Conservation (phyloP, 2,113 vertebrate species). For the Sturnira hondurensis region DNA sequence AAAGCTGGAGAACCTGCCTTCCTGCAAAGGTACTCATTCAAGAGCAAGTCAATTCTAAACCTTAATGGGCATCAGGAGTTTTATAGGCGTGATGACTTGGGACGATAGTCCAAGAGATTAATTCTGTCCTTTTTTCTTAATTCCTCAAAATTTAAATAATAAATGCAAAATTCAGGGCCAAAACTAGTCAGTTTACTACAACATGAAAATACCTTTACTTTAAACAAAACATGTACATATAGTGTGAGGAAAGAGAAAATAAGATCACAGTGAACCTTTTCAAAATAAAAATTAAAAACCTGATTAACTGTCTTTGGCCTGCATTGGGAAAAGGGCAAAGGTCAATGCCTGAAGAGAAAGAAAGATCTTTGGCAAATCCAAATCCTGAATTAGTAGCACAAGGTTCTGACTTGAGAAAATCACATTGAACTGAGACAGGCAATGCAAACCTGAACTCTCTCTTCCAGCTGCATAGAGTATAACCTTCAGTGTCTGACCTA, state of each 20-base stretch:
- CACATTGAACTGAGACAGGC: conserved; percentile 19
- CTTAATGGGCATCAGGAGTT: neutral
- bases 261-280: neutral
- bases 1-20: neutral
- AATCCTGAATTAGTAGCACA: neutral
- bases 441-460: conserved; percentile 15
- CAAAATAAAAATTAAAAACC: neutral
- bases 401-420: conserved; percentile 20
- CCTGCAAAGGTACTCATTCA: neutral
- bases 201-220: neutral
- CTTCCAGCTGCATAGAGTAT: neutral
- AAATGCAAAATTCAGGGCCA: neutral
- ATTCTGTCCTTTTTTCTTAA: neutral
- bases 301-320: neutral
- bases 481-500: conserved; percentile 49
- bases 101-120: neutral
- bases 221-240: neutral
- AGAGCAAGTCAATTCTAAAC: neutral
- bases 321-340: neutral
- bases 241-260: neutral
- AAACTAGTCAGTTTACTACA: neutral
- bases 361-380: neutral
- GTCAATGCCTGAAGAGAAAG: neutral
- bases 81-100: neutral
- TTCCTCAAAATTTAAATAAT: conserved; percentile 20